These are phyloP conservation scores for Ichneumon xanthorius DNA, from an alignment of 2,888 invertebrate species.

Conservation along the genomic window DNA sequence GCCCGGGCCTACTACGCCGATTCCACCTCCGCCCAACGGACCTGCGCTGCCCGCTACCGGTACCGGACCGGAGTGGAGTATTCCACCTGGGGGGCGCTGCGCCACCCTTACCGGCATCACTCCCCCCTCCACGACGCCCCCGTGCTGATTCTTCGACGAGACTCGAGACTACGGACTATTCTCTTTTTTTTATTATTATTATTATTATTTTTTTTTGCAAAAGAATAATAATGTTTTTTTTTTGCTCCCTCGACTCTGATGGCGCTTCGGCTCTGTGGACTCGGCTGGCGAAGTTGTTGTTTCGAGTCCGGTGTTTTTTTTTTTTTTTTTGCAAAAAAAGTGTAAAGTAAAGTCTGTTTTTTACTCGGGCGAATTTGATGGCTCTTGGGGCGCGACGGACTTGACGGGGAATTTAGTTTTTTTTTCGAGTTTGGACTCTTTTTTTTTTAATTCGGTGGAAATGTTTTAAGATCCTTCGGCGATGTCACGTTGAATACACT, in stretches of 20 bases:
- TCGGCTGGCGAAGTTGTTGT: not conserved
- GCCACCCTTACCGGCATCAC: conserved; percentile 86
- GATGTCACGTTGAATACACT: not conserved
- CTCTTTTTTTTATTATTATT: not conserved
- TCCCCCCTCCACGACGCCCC: conserved; percentile 84
- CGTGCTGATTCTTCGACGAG: conserved; percentile 72
- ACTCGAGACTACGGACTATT: conserved; percentile 54
- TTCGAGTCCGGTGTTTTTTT: not conserved
- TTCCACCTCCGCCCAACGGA: conserved; percentile 85
- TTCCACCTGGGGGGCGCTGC: conserved; percentile 88
- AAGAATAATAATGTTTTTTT: not conserved
- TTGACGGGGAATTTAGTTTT: too few species aligned
- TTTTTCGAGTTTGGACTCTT: not conserved
- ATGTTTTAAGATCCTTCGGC: conserved; percentile 7
- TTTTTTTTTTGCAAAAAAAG: not conserved
- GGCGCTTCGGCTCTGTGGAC: not conserved
- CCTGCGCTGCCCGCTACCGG: conserved; percentile 89
- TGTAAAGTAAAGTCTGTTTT: too few species aligned
- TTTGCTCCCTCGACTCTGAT: not conserved
- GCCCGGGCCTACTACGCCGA: conserved; percentile 82
- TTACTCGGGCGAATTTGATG: too few species aligned
- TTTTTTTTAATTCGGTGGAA: not conserved
- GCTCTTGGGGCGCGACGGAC: too few species aligned
- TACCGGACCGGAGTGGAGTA: conserved; percentile 87
- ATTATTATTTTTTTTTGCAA: not conserved